Evolutionary conservation across 64 coral and sea anemone genomes (phyloP), one percentile per base, ranked within the genome.

Genomic region (Orbicella faveolata): DNA sequence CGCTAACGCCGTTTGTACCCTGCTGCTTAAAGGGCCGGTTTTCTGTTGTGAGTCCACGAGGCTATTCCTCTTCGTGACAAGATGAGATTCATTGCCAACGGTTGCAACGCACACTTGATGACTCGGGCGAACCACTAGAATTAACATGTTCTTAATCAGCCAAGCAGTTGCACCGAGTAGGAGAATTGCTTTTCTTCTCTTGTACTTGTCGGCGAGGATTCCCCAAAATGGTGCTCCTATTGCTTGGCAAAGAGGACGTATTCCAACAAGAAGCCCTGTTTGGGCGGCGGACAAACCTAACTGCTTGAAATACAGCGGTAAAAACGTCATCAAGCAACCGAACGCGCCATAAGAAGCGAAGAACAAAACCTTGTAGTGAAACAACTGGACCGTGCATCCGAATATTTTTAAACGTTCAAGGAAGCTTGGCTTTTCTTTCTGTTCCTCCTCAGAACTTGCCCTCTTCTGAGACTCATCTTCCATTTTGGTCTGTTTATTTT

Each of bases 261-360:
- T 23, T n/a, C 86, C 79, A 48, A 70, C 65, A 17, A 93, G 67
- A 41, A 93, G 20, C 52, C 92, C 92, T 68, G 88, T 80, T 33
- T 89, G 86, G 10, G 36, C 67, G 21, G 92, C 86, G 14, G 87
- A 75, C 6, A 93, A 75, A 13, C 92, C 92, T 36, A 88, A 7
- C 19, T 93, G 73, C 55, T 93, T 93, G 36, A 88, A 83, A 65
- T 88, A 93, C 74, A 93, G 66, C 17, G 92, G 86, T 10, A 93
- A 30, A 34, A 82, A 93, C 25, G 79, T 52, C 9, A 76, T 36
- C 2, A 81, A 73, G 7, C 86, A 74, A 21, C 65, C 78, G 62
- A 54, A 75, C 5, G 77, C 92, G 37, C 63, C 85, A 72, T 93
- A 93, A 64, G 73, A 83, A 3, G 39, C 59, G 33, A 83, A 83